A percentile compares a stretch with the other conserved stretches of the same genome.
Evolutionary conservation across 1,140 invertebrate genomes (phyloP).

Genomic region (Panagrolaimus sp.): DNA sequence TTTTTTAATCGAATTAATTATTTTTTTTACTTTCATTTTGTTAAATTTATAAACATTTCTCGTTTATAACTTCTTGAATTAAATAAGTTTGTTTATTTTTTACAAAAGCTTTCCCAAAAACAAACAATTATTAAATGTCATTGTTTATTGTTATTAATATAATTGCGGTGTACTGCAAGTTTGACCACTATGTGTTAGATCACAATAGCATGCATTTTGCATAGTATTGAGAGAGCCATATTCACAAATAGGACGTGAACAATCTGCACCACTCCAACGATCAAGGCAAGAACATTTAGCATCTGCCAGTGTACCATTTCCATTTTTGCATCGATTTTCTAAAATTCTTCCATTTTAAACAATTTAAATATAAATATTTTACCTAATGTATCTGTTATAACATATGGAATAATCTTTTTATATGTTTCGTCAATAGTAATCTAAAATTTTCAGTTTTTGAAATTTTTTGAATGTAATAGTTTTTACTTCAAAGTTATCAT

Average conservation of each 20-base stretch:
- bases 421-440: background rate
- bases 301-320: background rate
- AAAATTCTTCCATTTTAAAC: background rate
- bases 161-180: background rate
- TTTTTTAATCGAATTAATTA: too few relatives aligned
- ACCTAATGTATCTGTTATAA: constrained; percentile 1
- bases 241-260: constrained; percentile 5
- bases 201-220: constrained; percentile 2
- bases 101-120: too few relatives aligned
- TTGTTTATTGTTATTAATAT: too few relatives aligned
- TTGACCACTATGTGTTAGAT: background rate
- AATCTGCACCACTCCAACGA: background rate
- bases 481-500: background rate
- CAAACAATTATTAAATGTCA: too few relatives aligned
- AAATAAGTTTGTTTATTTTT: too few relatives aligned
- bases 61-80: too few relatives aligned
- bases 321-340: constrained; percentile 11
- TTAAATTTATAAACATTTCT: too few relatives aligned
- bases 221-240: background rate
- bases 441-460: background rate
- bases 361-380: background rate
- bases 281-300: background rate
- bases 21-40: too few relatives aligned
- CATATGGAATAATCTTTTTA: constrained; percentile 9
- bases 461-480: too few relatives aligned